These are phyloP conservation scores for Nansenia antarctica DNA, from an alignment of 2,113 vertebrate species.

Conservation along the genomic window DNA sequence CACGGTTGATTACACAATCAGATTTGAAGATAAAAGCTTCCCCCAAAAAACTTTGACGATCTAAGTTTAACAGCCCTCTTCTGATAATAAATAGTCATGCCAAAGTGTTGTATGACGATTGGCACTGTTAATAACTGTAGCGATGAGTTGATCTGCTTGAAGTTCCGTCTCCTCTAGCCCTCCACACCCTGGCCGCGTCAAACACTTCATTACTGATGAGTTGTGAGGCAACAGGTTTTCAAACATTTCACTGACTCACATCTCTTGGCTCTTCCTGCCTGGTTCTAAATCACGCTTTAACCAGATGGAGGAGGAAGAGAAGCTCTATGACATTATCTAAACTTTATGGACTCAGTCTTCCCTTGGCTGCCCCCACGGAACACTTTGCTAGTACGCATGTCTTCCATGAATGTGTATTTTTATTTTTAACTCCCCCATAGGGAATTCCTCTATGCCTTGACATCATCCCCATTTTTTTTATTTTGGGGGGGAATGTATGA, in stretches of 20 bases:
- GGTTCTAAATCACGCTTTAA: constrained; percentile 43
- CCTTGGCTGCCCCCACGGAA: no score
- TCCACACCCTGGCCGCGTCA: constrained; percentile 39
- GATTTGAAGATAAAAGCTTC: background rate
- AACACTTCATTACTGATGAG: constrained; percentile 70
- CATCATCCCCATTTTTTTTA: no score
- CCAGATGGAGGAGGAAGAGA: constrained; percentile 36
- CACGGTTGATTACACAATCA: no score
- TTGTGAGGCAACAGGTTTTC: constrained; percentile 55
- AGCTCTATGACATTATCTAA: background rate
- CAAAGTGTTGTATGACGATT: constrained; percentile 49
- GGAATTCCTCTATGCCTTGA: no score
- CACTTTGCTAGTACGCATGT: no score
- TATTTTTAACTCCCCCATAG: no score
- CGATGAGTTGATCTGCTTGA: constrained; percentile 35
- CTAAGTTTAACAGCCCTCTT: background rate
- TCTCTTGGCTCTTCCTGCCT: constrained; percentile 36
- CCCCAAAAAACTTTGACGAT: constrained; percentile 10
- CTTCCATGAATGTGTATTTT: no score
- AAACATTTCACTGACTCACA: constrained; percentile 56
- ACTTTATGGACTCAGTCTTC: no score
- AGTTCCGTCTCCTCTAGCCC: background rate
- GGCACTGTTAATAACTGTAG: constrained; percentile 31
- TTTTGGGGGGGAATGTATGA: no score
- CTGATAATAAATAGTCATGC: constrained; percentile 30